Evolutionary conservation across 2,888 invertebrate genomes (phyloP), one percentile per base, ranked within the genome.

Genomic region (Dasypogon diadema): DNA sequence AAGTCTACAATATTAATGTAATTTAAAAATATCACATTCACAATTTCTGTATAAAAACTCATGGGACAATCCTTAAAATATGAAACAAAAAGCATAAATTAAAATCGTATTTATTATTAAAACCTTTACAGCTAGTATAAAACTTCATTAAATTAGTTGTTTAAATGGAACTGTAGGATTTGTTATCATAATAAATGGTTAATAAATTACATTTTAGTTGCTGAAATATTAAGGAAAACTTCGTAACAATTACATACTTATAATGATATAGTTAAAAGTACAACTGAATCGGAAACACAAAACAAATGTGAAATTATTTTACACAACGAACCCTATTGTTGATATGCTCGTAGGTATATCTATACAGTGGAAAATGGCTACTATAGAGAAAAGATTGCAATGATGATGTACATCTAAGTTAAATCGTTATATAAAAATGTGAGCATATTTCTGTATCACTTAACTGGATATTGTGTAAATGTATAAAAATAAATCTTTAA

Each of bases 401-500:
- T 24, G 22, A 24, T 48, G 22, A 12, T 42, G 8, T 65, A 65
- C 21, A 46, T 48, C 48, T 42, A 48, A 65, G 24, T 65, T 22
- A 65, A 34, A 60, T 60, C 34, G 0, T 60, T 60, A 60, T 60
- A 34, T 60, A 60, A 60, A 60, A 60, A 30, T 21, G 65, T 48
- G 65, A 65, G 46, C 65, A 48, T 63, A 63, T 42, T 42, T 65
- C 24, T 18, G 46, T 16, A 18, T 65, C 6, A 21, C 65, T 65
- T 46, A 46, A 37, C 24, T 26, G 37, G 21, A 26, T 55, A 55
- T 56, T 30, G 37, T 22, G 55, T 73, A 73, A 58, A 42, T 73
- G 56, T 73, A 73, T 56, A 73, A 73, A 73, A 73, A 73, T 73
- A 73, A 73, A 56, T 55, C 37, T 72, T 54, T 72, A 72, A 54